Percentiles rank a stretch among this genome's conserved stretches.
Conservation (phyloP, 1,140 invertebrate genomes). For the Lethrus apterus region DNA sequence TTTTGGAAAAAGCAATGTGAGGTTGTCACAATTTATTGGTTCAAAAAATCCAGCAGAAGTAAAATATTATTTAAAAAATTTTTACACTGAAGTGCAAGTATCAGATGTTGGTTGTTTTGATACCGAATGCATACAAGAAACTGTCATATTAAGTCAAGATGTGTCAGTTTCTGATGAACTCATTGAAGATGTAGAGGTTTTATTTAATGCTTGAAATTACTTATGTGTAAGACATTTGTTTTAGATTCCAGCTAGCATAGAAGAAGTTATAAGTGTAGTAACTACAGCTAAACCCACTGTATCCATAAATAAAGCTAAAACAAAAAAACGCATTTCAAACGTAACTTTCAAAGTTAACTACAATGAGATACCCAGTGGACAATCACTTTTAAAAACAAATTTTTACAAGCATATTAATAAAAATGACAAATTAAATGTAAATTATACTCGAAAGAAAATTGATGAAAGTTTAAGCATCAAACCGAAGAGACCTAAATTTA, state of each 20-base stretch:
- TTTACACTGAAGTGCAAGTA: slow-evolving; percentile 24
- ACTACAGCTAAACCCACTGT: slow-evolving; percentile 47
- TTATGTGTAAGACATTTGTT: slow-evolving; percentile 7
- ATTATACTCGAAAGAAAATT: slow-evolving; percentile 10
- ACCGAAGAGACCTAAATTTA: slow-evolving; percentile 16
- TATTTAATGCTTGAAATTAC: slow-evolving; percentile 30
- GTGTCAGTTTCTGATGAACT: no score
- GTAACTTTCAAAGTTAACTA: slow-evolving; percentile 1
- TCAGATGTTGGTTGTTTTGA: background rate
- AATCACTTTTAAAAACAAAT: slow-evolving; percentile 15
- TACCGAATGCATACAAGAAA: slow-evolving; percentile 12
- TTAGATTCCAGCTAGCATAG: slow-evolving; percentile 44
- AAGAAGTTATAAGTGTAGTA: slow-evolving; percentile 47
- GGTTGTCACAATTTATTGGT: slow-evolving; percentile 56
- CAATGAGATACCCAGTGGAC: slow-evolving; percentile 4
- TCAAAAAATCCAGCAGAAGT: slow-evolving; percentile 56
- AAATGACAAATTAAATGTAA: slow-evolving; percentile 1
- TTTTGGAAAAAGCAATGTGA: slow-evolving; percentile 54
- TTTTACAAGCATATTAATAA: slow-evolving; percentile 5
- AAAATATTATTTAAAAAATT: slow-evolving; percentile 46
- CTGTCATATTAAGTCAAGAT: slow-evolving; percentile 11
- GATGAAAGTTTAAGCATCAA: slow-evolving; percentile 14
- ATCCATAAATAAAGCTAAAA: slow-evolving; percentile 18
- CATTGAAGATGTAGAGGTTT: slow-evolving; percentile 13
- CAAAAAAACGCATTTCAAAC: no score